Base-by-base conservation (phyloP, 2,113 vertebrate species). In the Apeltes quadracus region DNA sequence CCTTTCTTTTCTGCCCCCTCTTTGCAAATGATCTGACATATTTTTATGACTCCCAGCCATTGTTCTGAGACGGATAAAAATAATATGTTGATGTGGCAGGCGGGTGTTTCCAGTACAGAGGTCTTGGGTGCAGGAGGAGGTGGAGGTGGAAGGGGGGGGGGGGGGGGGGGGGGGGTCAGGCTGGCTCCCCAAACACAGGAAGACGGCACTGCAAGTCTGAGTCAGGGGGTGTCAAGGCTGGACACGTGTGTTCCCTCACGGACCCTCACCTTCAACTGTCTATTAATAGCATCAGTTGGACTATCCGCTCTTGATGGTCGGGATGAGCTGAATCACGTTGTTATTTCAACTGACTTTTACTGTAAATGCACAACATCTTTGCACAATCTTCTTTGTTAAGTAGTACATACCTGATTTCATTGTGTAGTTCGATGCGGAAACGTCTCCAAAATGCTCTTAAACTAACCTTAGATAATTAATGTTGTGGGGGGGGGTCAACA, bases 11-110 rank as follows among this genome's bases (percentile, higher is more conserved):
- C 36, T 84, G 65, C 61, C 61, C 59, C 67, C 39, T 75, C 61
- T 78, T n/a, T 61, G 38, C 12, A 61, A 53, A 84, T 86, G 88
- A 84, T 90, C 88, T 75, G 84, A 84, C 69, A 73, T 39, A 79
- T 90, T 90, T 69, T 87, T 76, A 86, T 63, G 75, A 79, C 82
- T 85, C 82, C 81, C 77, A 74, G 79, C 92, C 88, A 94, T 94
- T 94, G 93, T 94, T 92, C 85, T 72, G 74, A 73, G 56, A 61
- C 62, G 81, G 90, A 90, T 90, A 92, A 92, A 92, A 93, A 93
- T 90, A 92, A 89, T 87, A 82, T 76, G 81, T 82, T 82, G 79
- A 72, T 89, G 81, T 73, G 74, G 63, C 56, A 74, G 11, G 54
- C 46, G 90, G 91, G 89, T 87, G 92, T 92, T 91, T 87, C 90